Evolutionary conservation across 1,140 invertebrate genomes (phyloP).

Genomic region (Drosophila littoralis): DNA sequence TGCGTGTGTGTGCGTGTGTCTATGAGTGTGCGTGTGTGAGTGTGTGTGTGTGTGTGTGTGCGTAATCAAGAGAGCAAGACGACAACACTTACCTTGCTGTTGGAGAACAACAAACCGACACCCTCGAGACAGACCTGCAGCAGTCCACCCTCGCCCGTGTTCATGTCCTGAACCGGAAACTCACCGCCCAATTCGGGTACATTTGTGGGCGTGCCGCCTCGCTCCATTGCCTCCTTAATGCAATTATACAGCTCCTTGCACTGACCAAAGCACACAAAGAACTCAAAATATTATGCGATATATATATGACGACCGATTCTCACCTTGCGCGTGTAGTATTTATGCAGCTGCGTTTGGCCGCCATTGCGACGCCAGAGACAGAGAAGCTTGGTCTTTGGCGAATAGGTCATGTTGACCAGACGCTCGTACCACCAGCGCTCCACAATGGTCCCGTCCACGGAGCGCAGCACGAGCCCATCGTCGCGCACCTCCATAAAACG

Average conservation of each 20-base stretch:
- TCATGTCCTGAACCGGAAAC: constrained; percentile 99
- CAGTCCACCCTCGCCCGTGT: constrained; percentile 97
- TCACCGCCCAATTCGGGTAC: constrained; percentile 97
- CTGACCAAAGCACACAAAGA: constrained; percentile 85
- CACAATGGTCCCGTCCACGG: constrained; percentile 93
- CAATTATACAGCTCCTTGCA: constrained; percentile 99
- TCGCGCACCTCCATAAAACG: constrained; percentile 99
- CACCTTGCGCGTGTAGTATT: constrained; percentile 99
- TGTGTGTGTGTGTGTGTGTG: constrained; percentile 8
- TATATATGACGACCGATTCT: constrained; percentile 9
- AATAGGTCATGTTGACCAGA: constrained; percentile 99
- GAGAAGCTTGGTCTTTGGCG: constrained; percentile 98
- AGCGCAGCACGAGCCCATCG: constrained; percentile 97
- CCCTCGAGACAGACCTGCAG: constrained; percentile 99
- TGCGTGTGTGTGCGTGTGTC: constrained; percentile 3
- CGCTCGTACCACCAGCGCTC: constrained; percentile 99
- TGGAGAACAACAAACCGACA: constrained; percentile 98
- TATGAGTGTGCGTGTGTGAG: neutral
- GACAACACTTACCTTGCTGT: constrained; percentile 95
- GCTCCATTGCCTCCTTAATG: constrained; percentile 99
- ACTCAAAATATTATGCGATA: neutral
- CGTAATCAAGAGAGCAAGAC: constrained; percentile 10
- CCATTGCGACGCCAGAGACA: constrained; percentile 97
- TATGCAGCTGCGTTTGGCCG: constrained; percentile 95
- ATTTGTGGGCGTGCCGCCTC: constrained; percentile 92